Base-by-base conservation (phyloP, 1,140 invertebrate species). In the Lasaia peninsularis region DNA sequence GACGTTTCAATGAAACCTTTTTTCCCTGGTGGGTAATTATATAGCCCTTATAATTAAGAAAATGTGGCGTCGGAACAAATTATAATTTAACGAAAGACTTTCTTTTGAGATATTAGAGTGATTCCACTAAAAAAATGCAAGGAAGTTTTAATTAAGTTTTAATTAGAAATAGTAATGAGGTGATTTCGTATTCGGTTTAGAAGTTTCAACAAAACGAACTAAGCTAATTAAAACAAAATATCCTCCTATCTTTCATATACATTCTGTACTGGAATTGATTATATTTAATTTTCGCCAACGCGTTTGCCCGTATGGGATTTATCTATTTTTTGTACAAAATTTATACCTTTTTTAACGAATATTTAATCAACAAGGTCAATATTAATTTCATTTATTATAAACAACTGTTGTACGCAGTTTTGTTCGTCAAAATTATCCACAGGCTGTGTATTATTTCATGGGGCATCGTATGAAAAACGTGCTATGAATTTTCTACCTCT, bases 11-110 rank as follows among this genome's bases (percentile, higher is more conserved):
- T 48, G 40, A 48, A 48, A 48, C 40, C 40, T 48, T 48, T 28
- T 48, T 48, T 48, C 40, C 40, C 40, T 48, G 40, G 40, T 48
- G 40, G 40, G 40, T 48, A 48, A 48, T 48, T 48, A 48, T 48
- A 48, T 48, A 48, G 20, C 44, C 44, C 44, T 48, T 48, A 48
- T 48, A 48, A 48, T 48, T 48, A 48, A 48, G 44, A 48, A 48
- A 48, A 48, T 48, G 44, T 48, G 44, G 44, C n/a, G 44, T 20
- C 21, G 44, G 44, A 48, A 48, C 44, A 48, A 48, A 48, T 48
- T 48, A 48, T 48, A 48, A 48, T 48, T 48, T 48, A 24, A 24
- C 44, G 44, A 48, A 48, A 48, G 44, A 48, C 21, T 48, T 48
- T 48, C 44, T 48, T 48, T 48, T 48, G 10, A 48, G 44, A 48